Evolutionary conservation across 2,797 vertebrate genomes (phyloP), one percentile per base, ranked within the genome.

Genomic region (Mormyrus proboscirostris): DNA sequence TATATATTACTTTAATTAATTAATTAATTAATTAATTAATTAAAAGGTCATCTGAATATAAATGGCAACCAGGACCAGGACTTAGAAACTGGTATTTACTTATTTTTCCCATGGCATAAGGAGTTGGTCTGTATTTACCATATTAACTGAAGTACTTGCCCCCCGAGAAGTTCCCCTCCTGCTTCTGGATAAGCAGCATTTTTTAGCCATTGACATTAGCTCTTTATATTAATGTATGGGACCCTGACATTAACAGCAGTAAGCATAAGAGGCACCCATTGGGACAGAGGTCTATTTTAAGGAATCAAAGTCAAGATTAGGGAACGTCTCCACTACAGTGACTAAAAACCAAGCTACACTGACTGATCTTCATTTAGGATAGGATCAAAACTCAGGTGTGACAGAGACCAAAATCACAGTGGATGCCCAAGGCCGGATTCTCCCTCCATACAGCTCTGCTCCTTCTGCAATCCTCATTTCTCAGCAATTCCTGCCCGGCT

Each of bases 201-300:
- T 79, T 73, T 47, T 6, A n/a, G 19, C 73, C 73, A 47, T 79
- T 47, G 14, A 79, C 73, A 44, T n/a, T 44, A 79, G 7, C 73
- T 44, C 14, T 41, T 41, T 41, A n/a, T 47, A 79, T 47, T 73
- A 44, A 79, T 44, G 38, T 79, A 79, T 79, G 41, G 16, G 73
- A n/a, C 33, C 16, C 38, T 79, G 73, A 41, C 6, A 79, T 3
- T 79, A 6, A 44, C 41, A 79, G 73, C 2, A 79, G 73, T 79
- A 6, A 79, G 2, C 38, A 47, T n/a, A 79, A 79, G 73, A 79
- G 73, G 16, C 47, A 22, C 82, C 8, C 49, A 12, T n/a, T 79
- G 90, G 94, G 91, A 91, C 93, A 92, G 90, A n/a, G 86, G 91
- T 94, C 93, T 95, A 95, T 96, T 96, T 95, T 95, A 91, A 93